Conservation (phyloP, 1,140 invertebrate genomes). For the Scylla paramamosain region DNA sequence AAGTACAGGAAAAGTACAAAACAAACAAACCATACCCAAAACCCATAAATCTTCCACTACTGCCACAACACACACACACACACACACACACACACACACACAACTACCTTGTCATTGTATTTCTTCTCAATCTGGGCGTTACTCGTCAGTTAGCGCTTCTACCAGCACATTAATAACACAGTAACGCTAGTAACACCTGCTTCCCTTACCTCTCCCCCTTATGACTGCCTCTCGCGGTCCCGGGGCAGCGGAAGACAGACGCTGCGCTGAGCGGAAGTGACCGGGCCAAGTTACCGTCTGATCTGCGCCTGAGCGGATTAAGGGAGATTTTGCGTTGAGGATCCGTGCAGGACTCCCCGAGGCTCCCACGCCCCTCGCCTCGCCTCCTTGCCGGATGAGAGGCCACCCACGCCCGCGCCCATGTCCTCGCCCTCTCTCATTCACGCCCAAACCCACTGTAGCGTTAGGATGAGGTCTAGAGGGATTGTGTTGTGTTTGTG, state of each 20-base stretch:
- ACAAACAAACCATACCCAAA: too few species aligned
- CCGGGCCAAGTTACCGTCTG: not conserved
- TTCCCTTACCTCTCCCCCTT: too few species aligned
- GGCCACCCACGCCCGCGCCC: not conserved
- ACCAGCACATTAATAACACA: too few species aligned
- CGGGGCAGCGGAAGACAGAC: not conserved
- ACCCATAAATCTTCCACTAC: too few species aligned
- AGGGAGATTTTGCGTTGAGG: not conserved
- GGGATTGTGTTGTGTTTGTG: not conserved
- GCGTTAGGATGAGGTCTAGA: not conserved
- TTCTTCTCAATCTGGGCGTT: too few species aligned
- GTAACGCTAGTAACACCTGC: too few species aligned
- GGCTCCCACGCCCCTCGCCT: not conserved
- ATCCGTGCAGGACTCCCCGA: slow-evolving; percentile 13
- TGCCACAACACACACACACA: too few species aligned
- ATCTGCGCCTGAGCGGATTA: not conserved
- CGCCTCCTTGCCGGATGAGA: not conserved
- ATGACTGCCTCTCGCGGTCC: not conserved
- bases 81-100: too few species aligned
- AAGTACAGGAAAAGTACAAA: too few species aligned
- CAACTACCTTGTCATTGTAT: too few species aligned
- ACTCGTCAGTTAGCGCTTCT: too few species aligned
- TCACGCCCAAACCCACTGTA: not conserved
- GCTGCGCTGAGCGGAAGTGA: not conserved
- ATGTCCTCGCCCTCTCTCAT: not conserved